Evolutionary conservation across 2,888 invertebrate genomes (phyloP), one percentile per base, ranked within the genome.

Genomic region (Steinernema hermaphroditum): DNA sequence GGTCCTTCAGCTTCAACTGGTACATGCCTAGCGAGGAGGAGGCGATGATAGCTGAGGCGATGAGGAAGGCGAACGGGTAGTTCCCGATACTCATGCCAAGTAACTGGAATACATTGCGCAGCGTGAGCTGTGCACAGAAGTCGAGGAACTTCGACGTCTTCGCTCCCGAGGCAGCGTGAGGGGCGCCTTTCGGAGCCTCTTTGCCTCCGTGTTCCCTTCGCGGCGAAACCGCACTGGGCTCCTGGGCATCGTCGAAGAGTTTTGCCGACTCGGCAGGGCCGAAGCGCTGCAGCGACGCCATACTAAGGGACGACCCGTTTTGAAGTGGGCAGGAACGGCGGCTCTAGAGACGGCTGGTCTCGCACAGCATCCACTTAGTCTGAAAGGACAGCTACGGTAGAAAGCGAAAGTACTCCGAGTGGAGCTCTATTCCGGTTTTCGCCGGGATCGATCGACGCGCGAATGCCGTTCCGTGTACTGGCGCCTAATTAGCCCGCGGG

Each of bases 1-100:
- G 80, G 70, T 83, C 46, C 72, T 76, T 69, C 68, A 75, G 57
- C 32, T 75, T 46, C 71, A 75, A 8, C n/a, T 49, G 27, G n/a
- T 32, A 19, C 27, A 73, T 29, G n/a, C 73, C 73, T 0, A 37
- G 27, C 24, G 70, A 70, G 19, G 44, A 72, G 12, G 75, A 75
- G 27, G 72, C 74, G 70, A 81, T 74, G 46, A 82, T 78, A 9
- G 68, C 75, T 27, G 78, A 77, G 2, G 79, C 75, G 54, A 81
- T 78, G 22, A 80, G 72, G 27, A 78, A 80, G 1, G 80, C 75
- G 34, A 77, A 37, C 24, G 81, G 80, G 44, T 73, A 76, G 54
- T 54, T 50, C 27, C 80, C 81, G 62, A 62, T 62, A 16, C 62
- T 62, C 8, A 62, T 29, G 29, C 62, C 62, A 16, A 62, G 62